These are phyloP conservation scores for Bugula neritina DNA, from an alignment of 2,888 invertebrate species.

Conservation along the genomic window DNA sequence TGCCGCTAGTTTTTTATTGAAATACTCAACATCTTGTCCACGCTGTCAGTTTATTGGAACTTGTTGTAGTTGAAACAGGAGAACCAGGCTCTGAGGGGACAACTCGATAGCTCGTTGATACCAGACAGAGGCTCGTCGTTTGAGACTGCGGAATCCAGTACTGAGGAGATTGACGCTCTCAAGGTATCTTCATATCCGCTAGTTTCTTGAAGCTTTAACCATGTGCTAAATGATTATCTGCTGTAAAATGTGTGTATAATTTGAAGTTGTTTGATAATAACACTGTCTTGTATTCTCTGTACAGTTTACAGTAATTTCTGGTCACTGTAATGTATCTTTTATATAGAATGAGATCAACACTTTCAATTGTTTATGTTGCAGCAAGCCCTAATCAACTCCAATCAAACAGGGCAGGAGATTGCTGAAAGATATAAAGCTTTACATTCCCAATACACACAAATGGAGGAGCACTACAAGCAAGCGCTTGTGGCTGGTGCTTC, in stretches of 20 bases:
- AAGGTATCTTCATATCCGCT: slow-evolving; percentile 14
- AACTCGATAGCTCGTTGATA: background rate
- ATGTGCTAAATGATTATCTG: no score
- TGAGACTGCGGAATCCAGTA: background rate
- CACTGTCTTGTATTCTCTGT: no score
- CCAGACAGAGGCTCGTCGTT: background rate
- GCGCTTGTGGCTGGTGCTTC: background rate
- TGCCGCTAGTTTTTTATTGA: no score
- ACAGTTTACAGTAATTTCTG: no score
- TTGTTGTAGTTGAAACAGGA: slow-evolving; percentile 18
- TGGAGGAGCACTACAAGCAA: slow-evolving; percentile 7
- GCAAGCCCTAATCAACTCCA: background rate
- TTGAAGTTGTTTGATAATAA: no score
- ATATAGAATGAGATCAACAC: no score
- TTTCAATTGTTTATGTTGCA: no score
- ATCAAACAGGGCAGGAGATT: background rate
- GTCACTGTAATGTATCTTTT: no score
- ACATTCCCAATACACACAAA: background rate
- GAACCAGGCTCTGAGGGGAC: slow-evolving; percentile 9
- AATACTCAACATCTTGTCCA: no score
- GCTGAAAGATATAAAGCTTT: background rate
- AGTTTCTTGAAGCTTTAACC: no score
- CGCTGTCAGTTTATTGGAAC: no score
- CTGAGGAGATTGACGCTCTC: slow-evolving; percentile 9
- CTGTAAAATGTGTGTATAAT: no score